These are phyloP conservation scores for Miopithecus talapoin DNA, from an alignment of 2,797 vertebrate genomes.

Conservation along the genomic window DNA sequence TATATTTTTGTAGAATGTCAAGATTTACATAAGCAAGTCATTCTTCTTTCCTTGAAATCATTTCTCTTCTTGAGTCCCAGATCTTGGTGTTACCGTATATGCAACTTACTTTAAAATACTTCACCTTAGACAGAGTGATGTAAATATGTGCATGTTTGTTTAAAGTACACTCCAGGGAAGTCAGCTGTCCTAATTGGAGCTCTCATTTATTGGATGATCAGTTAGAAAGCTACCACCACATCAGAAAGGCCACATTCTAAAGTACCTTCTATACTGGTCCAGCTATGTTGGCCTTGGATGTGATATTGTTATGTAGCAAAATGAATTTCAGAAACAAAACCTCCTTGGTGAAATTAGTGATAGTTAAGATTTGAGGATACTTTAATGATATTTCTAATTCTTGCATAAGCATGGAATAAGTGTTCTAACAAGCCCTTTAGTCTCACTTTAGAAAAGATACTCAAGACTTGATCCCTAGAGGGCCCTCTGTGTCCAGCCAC, in stretches of 20 bases:
- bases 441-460: neutral
- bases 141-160: neutral
- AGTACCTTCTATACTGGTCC: neutral
- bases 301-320: neutral
- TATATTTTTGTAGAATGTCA: conserved; percentile 32
- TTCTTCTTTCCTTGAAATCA: conserved; percentile 27
- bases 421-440: neutral
- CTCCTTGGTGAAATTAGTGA: neutral
- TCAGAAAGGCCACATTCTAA: neutral
- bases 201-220: neutral
- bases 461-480: neutral
- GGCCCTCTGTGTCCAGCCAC: neutral
- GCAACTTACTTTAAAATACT: conserved; percentile 36
- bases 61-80: neutral
- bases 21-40: conserved; percentile 50
- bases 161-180: neutral
- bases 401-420: neutral
- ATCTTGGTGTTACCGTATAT: neutral
- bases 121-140: neutral
- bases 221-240: neutral
- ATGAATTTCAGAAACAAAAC: neutral
- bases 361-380: neutral
- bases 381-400: neutral
- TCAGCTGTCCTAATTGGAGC: neutral
- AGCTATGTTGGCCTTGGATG: neutral